Base-by-base conservation (phyloP, 2,797 vertebrate genomes). In the Anolis apletophallus region DNA sequence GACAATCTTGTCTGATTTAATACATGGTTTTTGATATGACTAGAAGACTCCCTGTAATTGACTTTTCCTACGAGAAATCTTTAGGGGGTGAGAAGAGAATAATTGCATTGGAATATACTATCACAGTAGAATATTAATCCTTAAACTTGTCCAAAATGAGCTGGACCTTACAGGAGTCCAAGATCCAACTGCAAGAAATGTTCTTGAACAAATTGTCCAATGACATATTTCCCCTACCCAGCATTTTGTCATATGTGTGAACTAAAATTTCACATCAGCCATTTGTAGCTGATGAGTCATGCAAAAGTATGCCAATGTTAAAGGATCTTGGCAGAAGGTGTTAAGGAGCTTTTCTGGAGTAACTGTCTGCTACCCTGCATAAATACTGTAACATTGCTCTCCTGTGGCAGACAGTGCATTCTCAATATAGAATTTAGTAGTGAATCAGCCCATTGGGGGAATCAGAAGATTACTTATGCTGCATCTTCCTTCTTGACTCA, bases 1-100 rank as follows among this genome's bases (percentile, higher is more conserved):
- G 14, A 32, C 71, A 80, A 74, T 75, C 4, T 29, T 68, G 36
- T 36, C 71, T 75, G 23, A 1, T 68, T 81, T 81, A 81, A 81
- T 68, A 75, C 61, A 81, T 81, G 59, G 32, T 2, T 81, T 81
- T 68, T 75, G 85, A 75, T 86, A 81, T 68, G 61, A 57, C 32
- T 61, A 55, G 23, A 75, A 75, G 71, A 86, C 72, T 81, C 71
- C 34, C 32, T 81, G 79, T 81, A 81, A 75, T 67, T 75, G 59
- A 68, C 71, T 86, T 86, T 86, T 75, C 59, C 67, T 81, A 73
- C 64, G 55, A 86, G 26, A 67, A 81, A 76, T 86, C 50, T 75
- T 81, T 73, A 46, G 72, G 71, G 72, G 32, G 57, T 67, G 17
- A 64, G 78, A 55, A 86, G 32, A 46, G 26, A 86, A 86, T 81